phyloP scores from a whole-genome alignment of 2,888 invertebrate genomes.

The Habroteleia sp. region DNA sequence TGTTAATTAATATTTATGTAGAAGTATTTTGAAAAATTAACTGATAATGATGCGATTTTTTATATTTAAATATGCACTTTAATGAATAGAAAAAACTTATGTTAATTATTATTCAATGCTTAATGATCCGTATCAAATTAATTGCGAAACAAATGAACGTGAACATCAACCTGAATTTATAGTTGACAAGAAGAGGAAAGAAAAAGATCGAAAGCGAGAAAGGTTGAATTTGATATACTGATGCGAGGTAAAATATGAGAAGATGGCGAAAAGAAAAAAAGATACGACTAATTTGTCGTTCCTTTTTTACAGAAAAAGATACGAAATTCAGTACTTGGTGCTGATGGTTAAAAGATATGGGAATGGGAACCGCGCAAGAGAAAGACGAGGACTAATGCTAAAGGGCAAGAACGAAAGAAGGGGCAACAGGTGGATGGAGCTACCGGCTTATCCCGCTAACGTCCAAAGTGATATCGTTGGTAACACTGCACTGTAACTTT shows the following conservation, averaged over 20 bases:
- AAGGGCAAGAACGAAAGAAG: constrained; percentile 73
- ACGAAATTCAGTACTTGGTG: constrained; percentile 49
- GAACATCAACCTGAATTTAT: constrained; percentile 6
- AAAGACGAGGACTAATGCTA: constrained; percentile 57
- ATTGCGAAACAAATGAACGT: no score
- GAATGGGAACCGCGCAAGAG: constrained; percentile 58
- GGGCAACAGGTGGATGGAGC: constrained; percentile 81
- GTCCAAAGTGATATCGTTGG: constrained; percentile 77
- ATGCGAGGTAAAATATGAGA: constrained; percentile 39
- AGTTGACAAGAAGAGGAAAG: background rate
- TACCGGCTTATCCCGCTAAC: constrained; percentile 80
- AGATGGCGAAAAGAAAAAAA: constrained; percentile 40
- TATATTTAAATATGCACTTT: no score
- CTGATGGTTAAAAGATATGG: constrained; percentile 61
- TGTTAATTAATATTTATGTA: no score
- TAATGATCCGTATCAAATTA: no score
- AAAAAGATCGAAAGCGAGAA: constrained; percentile 3
- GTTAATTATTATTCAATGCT: no score
- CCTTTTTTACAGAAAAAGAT: constrained; percentile 38
- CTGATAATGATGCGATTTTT: no score
- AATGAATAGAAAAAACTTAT: no score
- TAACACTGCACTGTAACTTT: constrained; percentile 67
- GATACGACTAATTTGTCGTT: constrained; percentile 57
- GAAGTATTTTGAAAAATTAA: no score
- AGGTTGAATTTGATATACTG: constrained; percentile 25